These are phyloP conservation scores for Cranoglanis bouderius DNA, from an alignment of 2,113 vertebrate species.

Conservation along the genomic window DNA sequence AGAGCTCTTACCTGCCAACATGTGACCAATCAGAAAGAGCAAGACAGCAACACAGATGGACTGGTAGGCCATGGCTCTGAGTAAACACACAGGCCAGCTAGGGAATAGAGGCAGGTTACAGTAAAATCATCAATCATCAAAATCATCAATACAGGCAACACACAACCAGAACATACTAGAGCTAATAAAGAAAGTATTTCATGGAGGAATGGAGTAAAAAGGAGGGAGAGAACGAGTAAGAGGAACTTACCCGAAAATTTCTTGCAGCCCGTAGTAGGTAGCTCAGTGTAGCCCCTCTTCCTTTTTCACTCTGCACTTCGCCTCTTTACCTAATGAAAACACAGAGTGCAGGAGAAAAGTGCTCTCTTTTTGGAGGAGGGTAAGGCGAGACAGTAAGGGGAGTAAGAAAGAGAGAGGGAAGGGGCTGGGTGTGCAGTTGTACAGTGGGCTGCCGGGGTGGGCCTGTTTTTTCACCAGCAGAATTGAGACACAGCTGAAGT, in stretches of 20 bases:
- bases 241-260: slow-evolving; percentile 20
- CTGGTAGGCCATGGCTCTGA: slow-evolving; percentile 60
- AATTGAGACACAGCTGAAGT: slow-evolving; percentile 37
- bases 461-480: slow-evolving; percentile 37
- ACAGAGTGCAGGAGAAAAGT: slow-evolving; percentile 62
- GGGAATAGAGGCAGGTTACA: background rate
- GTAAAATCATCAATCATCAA: background rate
- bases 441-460: slow-evolving; percentile 32
- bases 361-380: slow-evolving; percentile 61
- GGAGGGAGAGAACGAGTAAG: slow-evolving; percentile 7
- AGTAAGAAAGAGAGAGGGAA: slow-evolving; percentile 34
- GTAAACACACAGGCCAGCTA: slow-evolving; percentile 38
- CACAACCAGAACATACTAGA: background rate
- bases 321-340: slow-evolving; percentile 69
- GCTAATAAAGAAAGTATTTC: background rate
- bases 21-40: slow-evolving; percentile 67
- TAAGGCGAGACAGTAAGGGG: slow-evolving; percentile 47
- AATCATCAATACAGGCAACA: background rate
- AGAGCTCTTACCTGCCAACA: slow-evolving; percentile 67
- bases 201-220: background rate
- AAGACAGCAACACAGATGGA: slow-evolving; percentile 56
- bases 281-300: background rate
- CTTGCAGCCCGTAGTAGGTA: background rate
- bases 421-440: slow-evolving; percentile 26
- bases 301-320: slow-evolving; percentile 52